Evolutionary conservation across 1,140 invertebrate species (phyloP).

Genomic region (Procambarus virginalis): DNA sequence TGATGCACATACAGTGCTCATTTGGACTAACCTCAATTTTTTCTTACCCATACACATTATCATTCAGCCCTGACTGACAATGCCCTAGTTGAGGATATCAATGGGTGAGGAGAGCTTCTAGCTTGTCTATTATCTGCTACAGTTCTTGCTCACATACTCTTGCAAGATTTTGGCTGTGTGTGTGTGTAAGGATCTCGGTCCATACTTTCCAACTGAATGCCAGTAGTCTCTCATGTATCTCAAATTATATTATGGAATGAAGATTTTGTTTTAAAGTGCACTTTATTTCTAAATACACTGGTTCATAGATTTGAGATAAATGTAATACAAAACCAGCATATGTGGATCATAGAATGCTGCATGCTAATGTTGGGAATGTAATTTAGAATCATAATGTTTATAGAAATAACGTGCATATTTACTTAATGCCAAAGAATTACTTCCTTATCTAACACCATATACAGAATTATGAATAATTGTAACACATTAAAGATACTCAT

Average conservation of each 20-base stretch:
- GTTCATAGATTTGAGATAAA: too few relatives aligned
- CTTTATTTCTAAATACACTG: not conserved
- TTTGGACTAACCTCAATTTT: constrained; percentile 21
- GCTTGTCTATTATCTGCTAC: constrained; percentile 29
- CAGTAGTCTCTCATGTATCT: not conserved
- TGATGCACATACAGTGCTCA: too few relatives aligned
- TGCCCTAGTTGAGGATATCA: constrained; percentile 34
- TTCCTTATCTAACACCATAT: too few relatives aligned
- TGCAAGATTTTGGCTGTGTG: not conserved
- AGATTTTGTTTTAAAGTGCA: not conserved
- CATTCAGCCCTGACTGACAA: constrained; percentile 45
- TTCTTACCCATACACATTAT: constrained; percentile 30
- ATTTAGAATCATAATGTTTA: too few relatives aligned
- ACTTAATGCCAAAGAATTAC: too few relatives aligned
- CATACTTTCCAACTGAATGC: not conserved
- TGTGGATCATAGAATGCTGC: too few relatives aligned
- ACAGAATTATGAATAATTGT: too few relatives aligned
- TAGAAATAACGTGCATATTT: too few relatives aligned
- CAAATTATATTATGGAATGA: too few relatives aligned
- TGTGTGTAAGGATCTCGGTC: not conserved
- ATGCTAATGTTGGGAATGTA: too few relatives aligned
- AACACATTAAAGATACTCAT: too few relatives aligned
- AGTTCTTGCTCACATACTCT: not conserved
- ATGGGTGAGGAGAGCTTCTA: constrained; percentile 34
- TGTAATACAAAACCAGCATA: too few relatives aligned